Base-by-base conservation (phyloP, 2,888 invertebrate species). In the Heliconius cydno region DNA sequence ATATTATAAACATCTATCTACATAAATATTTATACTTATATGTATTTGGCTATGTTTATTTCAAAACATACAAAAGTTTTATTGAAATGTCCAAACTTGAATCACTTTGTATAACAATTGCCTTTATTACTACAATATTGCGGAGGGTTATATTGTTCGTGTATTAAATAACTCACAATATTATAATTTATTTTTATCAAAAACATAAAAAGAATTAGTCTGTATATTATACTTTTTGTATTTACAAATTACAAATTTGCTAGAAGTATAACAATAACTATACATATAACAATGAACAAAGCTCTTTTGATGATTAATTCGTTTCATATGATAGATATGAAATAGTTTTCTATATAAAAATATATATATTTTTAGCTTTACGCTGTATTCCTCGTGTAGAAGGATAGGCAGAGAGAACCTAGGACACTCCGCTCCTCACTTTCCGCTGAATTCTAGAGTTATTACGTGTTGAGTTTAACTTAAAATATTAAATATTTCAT, bases 61-160 rank as follows among this genome's bases (percentile, higher is more conserved):
- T n/a, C 28, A 74, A 30, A 57, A 30, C 63, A 63, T 41, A 41
- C 74, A 74, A 74, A 34, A 74, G 60, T 74, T 74, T 74, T 63
- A 74, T 74, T 60, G 34, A 60, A 74, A 60, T 74, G 38, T 63
- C 60, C 74, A 63, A 74, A 63, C n/a, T 74, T 74, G 74, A 63
- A 63, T 63, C 25, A 60, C 38, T 34, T 74, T 15, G 52, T 28
- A 46, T 52, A 72, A 38, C 34, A 52, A 52, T 72, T 46, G 52
- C 19, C 52, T 52, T 52, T 52, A 52, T 52, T 19, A 52, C 52
- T 52, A 19, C 52, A 19, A 52, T 19, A 52, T 7, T 52, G 7
- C 19, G 19, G 52, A n/a, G 60, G 60, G 10, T 60, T 60, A 60
- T 10, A 60, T 60, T 60, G 60, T n/a, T 60, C 60, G 60, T 60